Evolutionary conservation across 2,888 invertebrate genomes (phyloP), one percentile per base, ranked within the genome.

Genomic region (Phaedon cochleariae): DNA sequence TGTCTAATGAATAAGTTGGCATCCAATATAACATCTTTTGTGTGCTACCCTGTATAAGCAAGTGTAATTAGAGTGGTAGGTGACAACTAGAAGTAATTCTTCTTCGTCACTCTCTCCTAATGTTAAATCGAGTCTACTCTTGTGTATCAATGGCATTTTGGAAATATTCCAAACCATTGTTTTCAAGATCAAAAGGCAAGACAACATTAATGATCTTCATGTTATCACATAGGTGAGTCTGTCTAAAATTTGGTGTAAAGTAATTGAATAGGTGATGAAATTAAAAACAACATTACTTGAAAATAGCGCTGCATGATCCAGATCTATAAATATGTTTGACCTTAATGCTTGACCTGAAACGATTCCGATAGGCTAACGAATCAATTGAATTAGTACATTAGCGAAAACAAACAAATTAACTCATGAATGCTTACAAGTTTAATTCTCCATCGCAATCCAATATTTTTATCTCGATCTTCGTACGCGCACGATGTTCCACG

Each of bases 331-430:
- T 41, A 41, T 15, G 5, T 15, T 15, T 41, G 41, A 15, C 41
- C 41, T 12, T 15, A 10, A 4, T 49, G 26, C 45, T 57, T 57
- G 57, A 57, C 45, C 57, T 45, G 26, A 6, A 17, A 10, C 10
- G 57, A 57, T 21, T 26, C 18, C 17, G 29, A 15, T 45, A 46
- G 17, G 29, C 31, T 26, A 31, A 57, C 21, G 15, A 15, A 41
- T 41, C 41, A 45, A 45, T 64, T 60, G 54, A 64, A 64, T 64
- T 59, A 64, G 59, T 54, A 55, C 54, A 31, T 49, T 55, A 60
- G 29, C 54, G 59, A 55, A 54, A 64, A 64, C 55, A 55, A 60
- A 55, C 59, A 49, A 64, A 59, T 59, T 18, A 48, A 59, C 1
- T 22, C 12, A 0, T 21, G 9, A 9, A 9, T 34, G 34, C 34